Evolutionary conservation across 92 coral and sea anemone genomes (phyloP).

Genomic region (Desmophyllum pertusum): DNA sequence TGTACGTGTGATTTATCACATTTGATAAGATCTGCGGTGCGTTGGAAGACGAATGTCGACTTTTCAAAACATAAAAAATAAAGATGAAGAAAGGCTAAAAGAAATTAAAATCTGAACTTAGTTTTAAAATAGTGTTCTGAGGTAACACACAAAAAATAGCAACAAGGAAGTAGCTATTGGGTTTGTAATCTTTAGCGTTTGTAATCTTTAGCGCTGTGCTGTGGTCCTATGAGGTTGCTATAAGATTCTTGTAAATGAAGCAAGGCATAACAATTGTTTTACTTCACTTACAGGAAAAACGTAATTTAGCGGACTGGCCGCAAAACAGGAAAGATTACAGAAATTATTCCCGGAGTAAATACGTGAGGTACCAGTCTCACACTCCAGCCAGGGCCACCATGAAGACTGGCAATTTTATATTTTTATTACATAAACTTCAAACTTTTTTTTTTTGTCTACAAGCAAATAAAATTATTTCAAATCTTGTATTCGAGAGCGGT

Average conservation of each 20-base stretch:
- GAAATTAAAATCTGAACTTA: constrained; percentile 5
- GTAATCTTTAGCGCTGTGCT: background rate
- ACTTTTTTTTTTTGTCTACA: background rate
- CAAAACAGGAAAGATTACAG: background rate
- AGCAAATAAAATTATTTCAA: background rate
- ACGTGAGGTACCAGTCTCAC: background rate
- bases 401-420: background rate
- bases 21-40: background rate
- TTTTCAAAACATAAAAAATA: background rate
- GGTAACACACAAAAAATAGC: background rate
- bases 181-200: no score
- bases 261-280: background rate
- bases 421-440: background rate
- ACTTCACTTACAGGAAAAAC: background rate
- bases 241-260: background rate
- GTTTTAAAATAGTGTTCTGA: background rate
- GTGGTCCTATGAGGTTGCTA: no score
- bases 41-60: background rate
- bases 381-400: background rate
- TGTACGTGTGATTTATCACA: background rate
- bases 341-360: background rate
- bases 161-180: background rate
- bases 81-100: background rate
- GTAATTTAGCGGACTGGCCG: background rate
- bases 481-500: background rate